Evolutionary conservation across 2,113 vertebrate species (phyloP), one percentile per base, ranked within the genome.

Genomic region (Nothobranchius furzeri): DNA sequence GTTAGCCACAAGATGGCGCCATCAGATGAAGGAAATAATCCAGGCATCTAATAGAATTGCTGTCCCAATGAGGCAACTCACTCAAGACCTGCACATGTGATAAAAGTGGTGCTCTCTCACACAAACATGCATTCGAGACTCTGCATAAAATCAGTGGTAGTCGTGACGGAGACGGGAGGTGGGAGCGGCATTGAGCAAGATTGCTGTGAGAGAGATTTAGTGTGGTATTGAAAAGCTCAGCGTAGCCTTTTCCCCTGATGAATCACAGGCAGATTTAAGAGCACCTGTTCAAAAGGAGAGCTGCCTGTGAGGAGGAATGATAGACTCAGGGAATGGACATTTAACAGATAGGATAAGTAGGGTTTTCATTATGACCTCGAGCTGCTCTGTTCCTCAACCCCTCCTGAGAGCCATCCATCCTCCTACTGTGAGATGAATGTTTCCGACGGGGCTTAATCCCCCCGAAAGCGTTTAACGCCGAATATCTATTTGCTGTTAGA

Each of bases 341-440:
- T 49, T 76, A 70, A 77, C 80, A 66, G 54, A 40, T 57, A 42
- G 56, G 58, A 15, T 25, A 17, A 67, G 52, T 3, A 51, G 53
- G 65, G 62, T 75, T 45, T 47, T 60, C 45, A 1, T 47, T 52
- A 24, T 83, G 76, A 83, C 84, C 83, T 80, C 36, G 1, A 62
- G 57, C 63, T 75, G 66, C 69, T 56, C 70, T 46, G 36, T 70
- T 70, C 60, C 70, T 68, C 45, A 20, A 68, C 78, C 68, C 25
- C 64, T 54, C 69, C 64, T 80, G 47, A 71, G 71, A 62, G 79
- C 81, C 86, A 79, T 68, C 76, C 75, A 78, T 90, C 85, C 87
- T 85, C 84, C 86, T 76, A 71, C 61, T 76, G 71, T 80, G 84
- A 90, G 88, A 89, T 85, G 71, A 71, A 36, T 60, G 63, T 73